Percentiles rank a stretch among this genome's conserved stretches.
Conservation (phyloP, 92 coral and sea anemone species). For the Plumapathes pennacea region DNA sequence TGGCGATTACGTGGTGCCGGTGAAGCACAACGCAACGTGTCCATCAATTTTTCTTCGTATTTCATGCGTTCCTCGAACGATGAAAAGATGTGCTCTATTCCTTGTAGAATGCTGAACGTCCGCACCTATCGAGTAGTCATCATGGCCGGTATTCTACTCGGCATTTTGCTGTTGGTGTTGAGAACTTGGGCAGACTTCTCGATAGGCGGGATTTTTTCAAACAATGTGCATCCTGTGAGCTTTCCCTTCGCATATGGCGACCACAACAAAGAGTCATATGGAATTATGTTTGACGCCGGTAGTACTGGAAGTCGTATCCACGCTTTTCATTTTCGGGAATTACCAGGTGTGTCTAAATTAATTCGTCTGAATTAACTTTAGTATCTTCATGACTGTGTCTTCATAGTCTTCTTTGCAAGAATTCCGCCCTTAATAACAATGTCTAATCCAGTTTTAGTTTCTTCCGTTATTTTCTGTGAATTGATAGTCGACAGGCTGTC, state of each 20-base stretch:
- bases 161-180: not conserved
- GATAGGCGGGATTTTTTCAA: not conserved
- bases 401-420: no score
- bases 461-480: not conserved
- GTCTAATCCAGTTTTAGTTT: not conserved
- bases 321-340: conserved; percentile 59
- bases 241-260: not conserved
- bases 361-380: no score
- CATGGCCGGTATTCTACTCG: not conserved
- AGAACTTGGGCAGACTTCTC: not conserved
- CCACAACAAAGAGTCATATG: conserved; percentile 44
- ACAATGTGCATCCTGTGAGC: not conserved
- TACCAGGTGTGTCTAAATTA: conserved; percentile 40
- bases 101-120: conserved; percentile 9
- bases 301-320: conserved; percentile 96
- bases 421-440: not conserved
- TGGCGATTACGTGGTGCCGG: no score
- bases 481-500: not conserved
- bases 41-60: no score
- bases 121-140: conserved; percentile 9
- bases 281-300: conserved; percentile 98
- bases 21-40: no score
- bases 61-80: no score
- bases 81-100: conserved; percentile 1
- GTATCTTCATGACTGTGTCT: no score